A percentile compares a stretch with the other conserved stretches of the same genome.
These are phyloP conservation scores for Myrmophylax atrothorax DNA, from an alignment of 2,113 vertebrate genomes.

Conservation along the genomic window DNA sequence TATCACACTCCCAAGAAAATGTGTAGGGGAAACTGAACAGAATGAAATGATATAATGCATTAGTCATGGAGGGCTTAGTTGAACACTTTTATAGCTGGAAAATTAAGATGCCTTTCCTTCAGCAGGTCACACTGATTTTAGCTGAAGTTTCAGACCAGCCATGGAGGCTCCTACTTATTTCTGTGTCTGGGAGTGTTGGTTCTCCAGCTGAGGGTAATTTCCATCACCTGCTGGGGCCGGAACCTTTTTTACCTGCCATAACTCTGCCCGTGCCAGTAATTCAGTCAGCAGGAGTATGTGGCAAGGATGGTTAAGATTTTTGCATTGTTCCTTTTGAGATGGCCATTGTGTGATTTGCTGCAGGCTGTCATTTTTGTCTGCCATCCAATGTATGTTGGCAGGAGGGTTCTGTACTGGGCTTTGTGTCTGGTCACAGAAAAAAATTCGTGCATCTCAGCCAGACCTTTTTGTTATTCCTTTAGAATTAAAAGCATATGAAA, in stretches of 20 bases:
- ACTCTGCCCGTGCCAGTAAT: slow-evolving; percentile 26
- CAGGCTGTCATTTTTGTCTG: slow-evolving; percentile 79
- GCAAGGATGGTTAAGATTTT: slow-evolving; percentile 65
- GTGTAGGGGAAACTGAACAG: not conserved
- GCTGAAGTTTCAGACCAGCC: not conserved
- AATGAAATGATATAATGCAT: not conserved
- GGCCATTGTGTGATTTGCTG: slow-evolving; percentile 69
- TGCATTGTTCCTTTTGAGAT: slow-evolving; percentile 57
- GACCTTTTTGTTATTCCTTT: slow-evolving; percentile 76
- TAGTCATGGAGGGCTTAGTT: not conserved
- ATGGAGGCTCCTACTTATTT: accelerated
- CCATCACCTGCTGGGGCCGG: not conserved
- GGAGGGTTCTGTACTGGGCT: slow-evolving; percentile 64
- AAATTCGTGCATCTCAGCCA: slow-evolving; percentile 61
- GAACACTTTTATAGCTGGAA: not conserved
- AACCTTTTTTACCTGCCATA: slow-evolving; percentile 40
- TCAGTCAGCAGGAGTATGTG: slow-evolving; percentile 40
- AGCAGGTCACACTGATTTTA: not conserved
- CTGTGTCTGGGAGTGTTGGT: not conserved
- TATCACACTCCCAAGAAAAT: not conserved
- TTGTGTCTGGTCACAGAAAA: slow-evolving; percentile 64
- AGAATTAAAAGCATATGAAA: slow-evolving; percentile 84
- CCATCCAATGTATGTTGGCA: slow-evolving; percentile 78
- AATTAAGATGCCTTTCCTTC: not conserved
- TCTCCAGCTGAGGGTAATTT: not conserved